These are phyloP conservation scores for Harpalus rubripes DNA, from an alignment of 2,888 invertebrate species.

Conservation along the genomic window DNA sequence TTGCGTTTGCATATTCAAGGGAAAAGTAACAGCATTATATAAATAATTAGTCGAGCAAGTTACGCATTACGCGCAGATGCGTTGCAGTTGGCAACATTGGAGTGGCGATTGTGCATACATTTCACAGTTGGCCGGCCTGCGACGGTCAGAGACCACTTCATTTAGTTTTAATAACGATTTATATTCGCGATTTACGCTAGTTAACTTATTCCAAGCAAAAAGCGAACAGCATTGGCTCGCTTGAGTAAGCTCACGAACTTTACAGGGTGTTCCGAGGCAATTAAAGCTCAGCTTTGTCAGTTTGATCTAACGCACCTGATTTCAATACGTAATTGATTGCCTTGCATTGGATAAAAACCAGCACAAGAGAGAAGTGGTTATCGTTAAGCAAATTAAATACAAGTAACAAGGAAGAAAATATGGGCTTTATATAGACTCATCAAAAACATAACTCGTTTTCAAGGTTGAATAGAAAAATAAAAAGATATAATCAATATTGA, in stretches of 20 bases:
- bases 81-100: constrained; percentile 54
- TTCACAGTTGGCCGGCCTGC: constrained; percentile 60
- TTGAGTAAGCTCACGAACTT: constrained; percentile 39
- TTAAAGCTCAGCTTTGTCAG: constrained; percentile 44
- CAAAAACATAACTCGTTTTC: constrained; percentile 14
- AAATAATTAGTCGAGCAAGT: constrained; percentile 52
- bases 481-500: background rate
- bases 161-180: constrained; percentile 61
- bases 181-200: constrained; percentile 61
- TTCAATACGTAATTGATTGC: constrained; percentile 45
- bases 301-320: constrained; percentile 42
- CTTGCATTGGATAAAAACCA: background rate
- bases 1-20: constrained; percentile 50
- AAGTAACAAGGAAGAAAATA: constrained; percentile 11
- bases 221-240: constrained; percentile 1
- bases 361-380: constrained; percentile 2
- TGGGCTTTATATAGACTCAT: constrained; percentile 11
- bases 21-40: constrained; percentile 52
- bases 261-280: constrained; percentile 35
- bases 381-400: background rate
- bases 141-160: constrained; percentile 57
- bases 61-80: constrained; percentile 46
- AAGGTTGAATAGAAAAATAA: background rate
- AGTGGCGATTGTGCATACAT: constrained; percentile 57
- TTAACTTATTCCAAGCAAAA: constrained; percentile 52